phyloP scores from a whole-genome alignment of 2,113 vertebrate genomes.

The Hepsetus odoe region DNA sequence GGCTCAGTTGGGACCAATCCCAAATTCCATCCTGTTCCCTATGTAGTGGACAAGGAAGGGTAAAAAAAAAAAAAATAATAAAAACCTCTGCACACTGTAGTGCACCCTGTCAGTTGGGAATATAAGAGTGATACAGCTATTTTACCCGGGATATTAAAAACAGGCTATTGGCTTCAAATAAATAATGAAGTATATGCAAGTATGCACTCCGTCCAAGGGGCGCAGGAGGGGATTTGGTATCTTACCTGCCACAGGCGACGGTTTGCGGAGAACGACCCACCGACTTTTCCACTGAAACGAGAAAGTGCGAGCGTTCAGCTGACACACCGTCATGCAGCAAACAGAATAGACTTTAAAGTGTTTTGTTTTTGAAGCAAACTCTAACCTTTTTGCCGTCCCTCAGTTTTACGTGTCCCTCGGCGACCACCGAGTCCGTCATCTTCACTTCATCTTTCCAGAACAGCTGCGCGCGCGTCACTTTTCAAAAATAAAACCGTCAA shows the following conservation, averaged over 20 bases:
- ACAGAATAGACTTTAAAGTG: background rate
- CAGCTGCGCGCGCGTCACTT: conserved; percentile 91
- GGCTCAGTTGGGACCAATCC: background rate
- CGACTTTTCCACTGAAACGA: conserved; percentile 89
- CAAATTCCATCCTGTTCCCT: background rate
- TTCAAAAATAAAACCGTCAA: conserved; percentile 78
- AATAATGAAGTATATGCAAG: too few species aligned
- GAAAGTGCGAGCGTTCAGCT: conserved; percentile 56
- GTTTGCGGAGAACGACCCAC: conserved; percentile 91
- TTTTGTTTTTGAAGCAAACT: conserved; percentile 20
- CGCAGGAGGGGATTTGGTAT: background rate
- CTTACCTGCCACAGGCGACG: conserved; percentile 94
- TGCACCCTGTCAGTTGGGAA: too few species aligned
- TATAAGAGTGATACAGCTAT: too few species aligned
- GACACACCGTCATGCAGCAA: background rate
- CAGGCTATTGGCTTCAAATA: too few species aligned
- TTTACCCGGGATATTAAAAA: too few species aligned
- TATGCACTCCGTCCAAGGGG: too few species aligned
- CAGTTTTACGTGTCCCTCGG: conserved; percentile 94
- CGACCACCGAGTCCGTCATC: conserved; percentile 97
- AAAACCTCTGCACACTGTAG: background rate
- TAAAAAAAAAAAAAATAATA: background rate
- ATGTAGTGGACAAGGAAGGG: background rate
- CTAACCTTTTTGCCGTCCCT: conserved; percentile 90
- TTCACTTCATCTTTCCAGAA: conserved; percentile 93